Percentiles rank a stretch among this genome's conserved stretches.
These are phyloP conservation scores for Sarcophaga subvicina DNA, from an alignment of 2,888 invertebrate genomes.

Conservation along the genomic window DNA sequence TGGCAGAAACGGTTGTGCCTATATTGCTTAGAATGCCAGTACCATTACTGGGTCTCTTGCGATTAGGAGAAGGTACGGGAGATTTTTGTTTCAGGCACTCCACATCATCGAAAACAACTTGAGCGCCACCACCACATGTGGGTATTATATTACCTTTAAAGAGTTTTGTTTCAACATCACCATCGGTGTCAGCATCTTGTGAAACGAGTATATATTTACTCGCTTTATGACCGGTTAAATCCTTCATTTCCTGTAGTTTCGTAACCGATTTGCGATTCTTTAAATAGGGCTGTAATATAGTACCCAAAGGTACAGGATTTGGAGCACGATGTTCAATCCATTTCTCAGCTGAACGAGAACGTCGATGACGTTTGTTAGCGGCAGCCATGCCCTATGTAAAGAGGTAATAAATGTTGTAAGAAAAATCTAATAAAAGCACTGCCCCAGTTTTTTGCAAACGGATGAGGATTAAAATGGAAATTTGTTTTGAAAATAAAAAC, in stretches of 20 bases:
- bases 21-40: slow-evolving; percentile 67
- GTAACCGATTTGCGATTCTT: slow-evolving; percentile 92
- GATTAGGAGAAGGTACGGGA: slow-evolving; percentile 84
- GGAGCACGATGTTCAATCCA: slow-evolving; percentile 96
- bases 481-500: no score
- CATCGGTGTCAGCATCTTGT: slow-evolving; percentile 95
- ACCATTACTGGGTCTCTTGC: slow-evolving; percentile 80
- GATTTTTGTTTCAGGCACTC: slow-evolving; percentile 93
- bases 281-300: slow-evolving; percentile 93
- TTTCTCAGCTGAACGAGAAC: slow-evolving; percentile 89
- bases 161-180: slow-evolving; percentile 95
- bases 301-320: slow-evolving; percentile 91
- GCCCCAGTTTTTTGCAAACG: neutral
- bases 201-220: slow-evolving; percentile 96
- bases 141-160: slow-evolving; percentile 97
- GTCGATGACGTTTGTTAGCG: slow-evolving; percentile 88
- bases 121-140: slow-evolving; percentile 96
- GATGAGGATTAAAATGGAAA: no score
- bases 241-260: slow-evolving; percentile 90
- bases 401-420: slow-evolving; percentile 8
- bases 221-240: slow-evolving; percentile 86
- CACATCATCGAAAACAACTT: slow-evolving; percentile 97
- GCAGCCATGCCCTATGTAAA: slow-evolving; percentile 85
- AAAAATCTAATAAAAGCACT: neutral
- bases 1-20: slow-evolving; percentile 64